Evolutionary conservation across 2,888 invertebrate genomes (phyloP), one percentile per base, ranked within the genome.

Genomic region (Torymus texanus): DNA sequence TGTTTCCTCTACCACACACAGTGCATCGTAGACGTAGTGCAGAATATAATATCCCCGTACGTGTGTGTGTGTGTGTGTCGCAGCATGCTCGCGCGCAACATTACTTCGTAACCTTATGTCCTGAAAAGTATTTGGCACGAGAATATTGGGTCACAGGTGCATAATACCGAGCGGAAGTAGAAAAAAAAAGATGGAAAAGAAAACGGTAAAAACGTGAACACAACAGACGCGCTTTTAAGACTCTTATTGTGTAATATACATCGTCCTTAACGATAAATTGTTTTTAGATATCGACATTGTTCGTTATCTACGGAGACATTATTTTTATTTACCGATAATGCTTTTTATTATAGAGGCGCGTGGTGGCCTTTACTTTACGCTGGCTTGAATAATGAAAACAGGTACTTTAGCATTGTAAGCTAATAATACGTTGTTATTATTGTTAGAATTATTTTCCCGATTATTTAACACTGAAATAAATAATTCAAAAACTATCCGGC

Each of bases 81-180:
- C 18, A 4, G 58, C 50, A 14, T 18, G 14, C 51, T 12, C 68
- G 12, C 21, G 16, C 51, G 10, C 41, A 1, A 41, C 41, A 41
- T 8, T 41, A 21, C 21, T 41, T 41, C 41, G 41, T 41, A 41
- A 41, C 41, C 41, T 41, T 41, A 41, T 55, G 13, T 75, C 58
- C 50, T 21, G 56, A 75, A 67, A 74, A 68, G 50, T 53, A 62
- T 74, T 79, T 74, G 78, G 78, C 78, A 79, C 78, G 53, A 70
- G 51, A 70, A 55, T 62, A 68, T 73, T 11, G 74, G 73, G 56
- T 53, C 63, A 29, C 78, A 74, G 74, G 63, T 75, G 75, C 29
- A 29, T 16, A 21, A 75, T 79, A 29, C 12, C 51, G 55, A 63
- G 21, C 24, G 76, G 29, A 50, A 61, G 67, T 67, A 24, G 13